These are phyloP conservation scores for Xenentodon cancila DNA, from an alignment of 2,797 vertebrate species.

Conservation along the genomic window DNA sequence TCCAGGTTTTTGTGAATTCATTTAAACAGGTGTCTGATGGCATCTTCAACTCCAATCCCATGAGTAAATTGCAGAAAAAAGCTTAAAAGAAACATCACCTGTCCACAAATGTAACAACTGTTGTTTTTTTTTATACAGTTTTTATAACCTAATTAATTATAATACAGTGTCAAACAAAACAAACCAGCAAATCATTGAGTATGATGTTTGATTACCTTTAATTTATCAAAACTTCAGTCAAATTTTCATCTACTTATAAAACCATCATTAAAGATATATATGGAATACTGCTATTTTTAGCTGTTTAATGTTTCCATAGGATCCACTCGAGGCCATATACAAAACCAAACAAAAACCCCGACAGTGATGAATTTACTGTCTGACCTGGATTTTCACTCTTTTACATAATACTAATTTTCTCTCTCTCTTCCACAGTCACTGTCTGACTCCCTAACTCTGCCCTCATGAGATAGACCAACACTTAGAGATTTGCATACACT, in stretches of 20 bases:
- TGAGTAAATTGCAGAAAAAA: neutral
- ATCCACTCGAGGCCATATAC: conserved; percentile 11
- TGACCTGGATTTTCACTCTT: conserved; percentile 73
- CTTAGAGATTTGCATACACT: conserved; percentile 66
- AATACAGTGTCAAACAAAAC: neutral
- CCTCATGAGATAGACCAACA: conserved; percentile 47
- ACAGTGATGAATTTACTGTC: conserved; percentile 61
- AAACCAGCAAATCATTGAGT: neutral
- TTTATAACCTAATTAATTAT: neutral
- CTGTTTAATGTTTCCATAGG: conserved; percentile 18
- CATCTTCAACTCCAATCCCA: too few species aligned
- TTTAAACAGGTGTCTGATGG: too few species aligned
- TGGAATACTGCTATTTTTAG: conserved; percentile 5
- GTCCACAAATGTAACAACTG: neutral
- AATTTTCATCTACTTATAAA: too few species aligned
- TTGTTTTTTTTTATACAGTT: too few species aligned
- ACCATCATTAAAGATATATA: neutral
- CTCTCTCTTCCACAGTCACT: conserved; percentile 21
- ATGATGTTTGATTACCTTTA: too few species aligned
- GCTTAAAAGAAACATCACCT: neutral
- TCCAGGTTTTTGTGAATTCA: too few species aligned
- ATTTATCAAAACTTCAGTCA: neutral
- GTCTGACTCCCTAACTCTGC: conserved; percentile 38
- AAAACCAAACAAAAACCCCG: conserved; percentile 27
- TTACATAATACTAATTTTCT: conserved; percentile 68